Conservation (phyloP, 2,888 invertebrate genomes). For the Cephus nigrinus region DNA sequence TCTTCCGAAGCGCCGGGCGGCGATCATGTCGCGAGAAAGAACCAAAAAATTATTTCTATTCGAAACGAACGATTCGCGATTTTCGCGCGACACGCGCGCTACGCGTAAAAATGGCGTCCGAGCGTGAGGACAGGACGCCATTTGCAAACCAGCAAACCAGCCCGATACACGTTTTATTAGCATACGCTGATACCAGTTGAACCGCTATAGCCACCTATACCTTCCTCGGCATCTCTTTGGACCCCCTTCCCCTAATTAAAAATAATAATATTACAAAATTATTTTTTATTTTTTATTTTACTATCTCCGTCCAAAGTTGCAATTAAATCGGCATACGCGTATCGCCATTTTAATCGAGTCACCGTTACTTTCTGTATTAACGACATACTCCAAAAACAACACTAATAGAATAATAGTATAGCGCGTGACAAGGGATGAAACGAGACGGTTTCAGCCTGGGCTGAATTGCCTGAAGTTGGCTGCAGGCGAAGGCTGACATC, state of each 20-base stretch:
- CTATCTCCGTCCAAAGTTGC: neutral
- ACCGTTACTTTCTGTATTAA: neutral
- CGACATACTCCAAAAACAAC: too few relatives aligned
- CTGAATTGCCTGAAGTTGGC: too few relatives aligned
- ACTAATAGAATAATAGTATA: too few relatives aligned
- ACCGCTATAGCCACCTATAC: neutral
- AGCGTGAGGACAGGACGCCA: constrained; percentile 38
- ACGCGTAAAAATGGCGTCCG: constrained; percentile 45
- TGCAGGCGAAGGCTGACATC: too few relatives aligned
- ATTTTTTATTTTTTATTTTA: neutral
- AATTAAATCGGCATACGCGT: neutral
- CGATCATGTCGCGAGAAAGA: neutral
- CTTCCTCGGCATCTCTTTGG: neutral
- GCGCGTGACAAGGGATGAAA: too few relatives aligned
- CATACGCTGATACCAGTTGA: constrained; percentile 26
- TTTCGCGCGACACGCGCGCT: neutral
- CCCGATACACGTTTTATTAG: constrained; percentile 35
- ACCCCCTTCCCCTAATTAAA: neutral
- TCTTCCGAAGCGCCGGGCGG: neutral
- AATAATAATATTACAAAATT: neutral
- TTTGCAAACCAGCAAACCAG: constrained; percentile 47
- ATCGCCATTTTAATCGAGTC: neutral
- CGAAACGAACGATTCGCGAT: neutral
- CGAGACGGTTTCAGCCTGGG: too few relatives aligned
- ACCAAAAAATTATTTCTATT: neutral